Percentiles rank a stretch among this genome's conserved stretches.
Conservation (phyloP, 2,113 vertebrate species). For the Candoia aspera region DNA sequence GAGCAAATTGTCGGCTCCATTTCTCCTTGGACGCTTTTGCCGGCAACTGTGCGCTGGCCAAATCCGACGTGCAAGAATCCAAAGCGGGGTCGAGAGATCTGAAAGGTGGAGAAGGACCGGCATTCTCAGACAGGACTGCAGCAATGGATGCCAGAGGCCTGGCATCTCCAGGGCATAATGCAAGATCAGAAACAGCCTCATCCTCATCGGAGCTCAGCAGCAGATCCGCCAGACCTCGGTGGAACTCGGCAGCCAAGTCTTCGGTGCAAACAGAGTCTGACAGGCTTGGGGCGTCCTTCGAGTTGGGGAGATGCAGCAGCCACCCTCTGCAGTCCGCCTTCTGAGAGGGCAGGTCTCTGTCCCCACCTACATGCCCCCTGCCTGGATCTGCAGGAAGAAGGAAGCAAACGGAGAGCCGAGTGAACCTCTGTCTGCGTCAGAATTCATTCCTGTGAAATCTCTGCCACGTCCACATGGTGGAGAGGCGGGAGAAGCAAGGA, state of each 20-base stretch:
- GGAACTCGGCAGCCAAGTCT: conserved; percentile 75
- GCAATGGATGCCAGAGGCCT: background rate
- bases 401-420: background rate
- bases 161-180: background rate
- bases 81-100: background rate
- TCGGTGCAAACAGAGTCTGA: conserved; percentile 75
- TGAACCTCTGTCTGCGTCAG: background rate
- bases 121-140: background rate
- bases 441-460: background rate
- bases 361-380: background rate
- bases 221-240: conserved; percentile 70
- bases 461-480: background rate
- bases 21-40: accelerated
- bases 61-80: background rate
- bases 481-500: no score
- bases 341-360: conserved; percentile 7
- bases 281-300: conserved; percentile 27
- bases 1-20: background rate
- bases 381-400: conserved; percentile 28
- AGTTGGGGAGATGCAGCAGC: conserved; percentile 64
- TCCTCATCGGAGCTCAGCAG: conserved; percentile 6
- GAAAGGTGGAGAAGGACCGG: background rate
- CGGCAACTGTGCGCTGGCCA: background rate
- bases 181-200: background rate
- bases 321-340: conserved; percentile 72